Base-by-base conservation (phyloP, 1,140 invertebrate genomes). In the Solen grandis region DNA sequence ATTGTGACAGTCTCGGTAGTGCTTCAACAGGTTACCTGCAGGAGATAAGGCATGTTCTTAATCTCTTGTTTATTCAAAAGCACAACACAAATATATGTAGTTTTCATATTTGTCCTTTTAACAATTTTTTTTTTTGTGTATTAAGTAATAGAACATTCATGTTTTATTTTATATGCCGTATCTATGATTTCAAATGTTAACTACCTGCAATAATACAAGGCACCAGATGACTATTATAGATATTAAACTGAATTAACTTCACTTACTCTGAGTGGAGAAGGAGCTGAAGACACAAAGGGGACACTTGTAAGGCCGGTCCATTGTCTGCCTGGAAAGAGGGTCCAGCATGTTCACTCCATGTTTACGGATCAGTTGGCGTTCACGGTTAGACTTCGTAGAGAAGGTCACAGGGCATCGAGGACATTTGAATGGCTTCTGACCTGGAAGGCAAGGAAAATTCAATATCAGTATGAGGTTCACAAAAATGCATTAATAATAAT, bases 371-470 rank as follows among this genome's bases (percentile, higher is more conserved):
- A 99, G 91, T 90, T 99, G 98, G 19, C 98, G 95, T 86, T 99
- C 98, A 90, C 98, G 97, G 91, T 99, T 99, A 1, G 97, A 98
- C 88, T 99, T 99, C 0, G 98, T 99, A 3, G 98, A 99, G 91
- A 99, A 99, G 0, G 97, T 94, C 0, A 99, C 93, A 0, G 96
- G 95, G 89, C 98, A 99, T 83, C 97, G 95, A 0, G 95, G 95
- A 91, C 98, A 99, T 89, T 98, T 97, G 93, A 96, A 99, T 0
- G 98, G 98, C 88, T 99, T 99, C 90, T 99, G 97, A 4, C 98
- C 98, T 4, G 97, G 4, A 35, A 19, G n/a, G 8, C 5, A 65
- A 13, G 31, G 22, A 50, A 22, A 22, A 14, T 16, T 14, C 31
- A 35, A 29, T 19, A 14, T 13, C 5, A 22, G 14, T 29, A 41